Base-by-base conservation (phyloP, 2,888 invertebrate genomes). In the Lepidocyrtinus sp. region DNA sequence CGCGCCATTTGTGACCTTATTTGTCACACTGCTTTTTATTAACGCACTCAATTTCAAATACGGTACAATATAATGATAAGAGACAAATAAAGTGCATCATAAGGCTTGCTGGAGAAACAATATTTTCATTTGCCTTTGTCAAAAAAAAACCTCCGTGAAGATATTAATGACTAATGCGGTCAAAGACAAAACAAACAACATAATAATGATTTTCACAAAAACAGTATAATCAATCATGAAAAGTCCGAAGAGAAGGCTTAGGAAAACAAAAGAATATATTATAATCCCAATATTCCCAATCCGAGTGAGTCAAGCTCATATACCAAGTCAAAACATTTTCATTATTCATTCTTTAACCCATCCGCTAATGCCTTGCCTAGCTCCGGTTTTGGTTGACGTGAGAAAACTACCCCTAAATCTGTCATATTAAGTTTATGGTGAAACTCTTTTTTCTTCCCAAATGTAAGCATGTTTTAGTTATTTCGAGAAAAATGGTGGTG, bases 111-210 rank as follows among this genome's bases (percentile, higher is more conserved):
- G n/a, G n/a, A n/a, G n/a, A n/a, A n/a, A n/a, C n/a, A n/a, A n/a
- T 65, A 65, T 65, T 65, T 65, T 65, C 36, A 22, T 36, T 65
- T 65, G 65, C 36, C 36, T 65, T 65, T 22, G 36, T 9, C n/a
- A 36, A 65, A 65, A 12, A n/a, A n/a, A 36, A 46, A 46, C 67
- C 67, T 1, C 67, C 67, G 46, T 15, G 46, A 68, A 68, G 46
- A 5, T 36, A 36, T 5, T 36, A 36, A 36, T 36, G 36, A 36
- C 36, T 36, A 36, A 36, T 36, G 36, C 12, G 36, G 36, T 36
- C 12, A 36, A 7, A 7, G 36, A 7, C 5, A 36, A 12, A 5
- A 5, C 36, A 36, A 36, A 36, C 36, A 7, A 12, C 5, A 36
- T 7, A 36, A 36, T 12, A 36, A 36, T 7, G 12, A 36, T 5